phyloP scores from a whole-genome alignment of 1,140 invertebrate species.

The Phthorimaea operculella region DNA sequence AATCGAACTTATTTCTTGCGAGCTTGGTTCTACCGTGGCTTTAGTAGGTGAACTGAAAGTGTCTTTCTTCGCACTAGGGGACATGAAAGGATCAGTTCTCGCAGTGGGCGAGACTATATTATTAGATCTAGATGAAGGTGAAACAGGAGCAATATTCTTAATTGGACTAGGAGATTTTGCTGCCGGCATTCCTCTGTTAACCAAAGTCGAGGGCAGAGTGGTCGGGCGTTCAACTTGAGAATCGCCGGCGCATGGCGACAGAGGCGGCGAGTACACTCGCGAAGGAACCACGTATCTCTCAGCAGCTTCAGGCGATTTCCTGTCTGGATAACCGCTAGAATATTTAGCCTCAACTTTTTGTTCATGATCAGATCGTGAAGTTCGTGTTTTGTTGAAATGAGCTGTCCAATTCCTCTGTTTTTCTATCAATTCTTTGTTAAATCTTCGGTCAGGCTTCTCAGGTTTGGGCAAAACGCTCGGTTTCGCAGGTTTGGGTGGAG shows the following conservation, averaged over 20 bases:
- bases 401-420: conserved; percentile 92
- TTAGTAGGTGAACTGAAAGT: conserved; percentile 29
- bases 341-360: conserved; percentile 44
- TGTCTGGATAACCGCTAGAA: conserved; percentile 36
- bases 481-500: conserved; percentile 62
- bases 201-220: conserved; percentile 46
- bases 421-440: conserved; percentile 88
- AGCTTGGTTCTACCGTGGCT: conserved; percentile 16
- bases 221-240: conserved; percentile 49
- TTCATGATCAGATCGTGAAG: conserved; percentile 71
- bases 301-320: conserved; percentile 43
- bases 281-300: conserved; percentile 55
- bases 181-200: conserved; percentile 43
- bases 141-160: conserved; percentile 43
- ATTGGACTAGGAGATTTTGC: conserved; percentile 59
- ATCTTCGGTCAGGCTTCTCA: conserved; percentile 83
- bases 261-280: conserved; percentile 56
- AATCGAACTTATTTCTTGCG: conserved; percentile 18
- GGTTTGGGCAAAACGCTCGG: conserved; percentile 71
- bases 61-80: conserved; percentile 34
- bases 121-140: conserved; percentile 46
- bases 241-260: conserved; percentile 52
- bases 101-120: conserved; percentile 34
- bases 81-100: conserved; percentile 20
- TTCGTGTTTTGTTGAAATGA: conserved; percentile 83